Evolutionary conservation across 1,140 invertebrate genomes (phyloP), one percentile per base, ranked within the genome.

Genomic region (Whitmania pigra): DNA sequence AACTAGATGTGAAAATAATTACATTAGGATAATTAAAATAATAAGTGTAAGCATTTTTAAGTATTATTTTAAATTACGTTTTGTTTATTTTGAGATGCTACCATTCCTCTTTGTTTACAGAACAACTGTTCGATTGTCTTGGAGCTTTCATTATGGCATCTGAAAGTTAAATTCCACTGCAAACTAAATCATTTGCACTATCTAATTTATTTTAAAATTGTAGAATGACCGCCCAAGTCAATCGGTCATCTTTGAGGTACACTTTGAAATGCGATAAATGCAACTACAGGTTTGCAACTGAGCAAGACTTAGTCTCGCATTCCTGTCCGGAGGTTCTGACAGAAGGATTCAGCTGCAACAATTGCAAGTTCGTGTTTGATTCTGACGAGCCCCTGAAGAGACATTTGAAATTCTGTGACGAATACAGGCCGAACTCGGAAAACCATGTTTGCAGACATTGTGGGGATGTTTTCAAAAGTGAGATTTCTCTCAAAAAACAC

Each of bases 261-360:
- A 70, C 40, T 5, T 53, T 49, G 25, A 25, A 53, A 27, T 70
- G 69, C 69, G 25, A 70, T 70, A 25, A 49, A 9, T 70, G 69
- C 53, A 70, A 70, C 25, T 70, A 70, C 43, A 70, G 49, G 53
- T 70, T 70, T 70, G 69, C 69, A 18, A 49, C 69, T 53, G 69
- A 70, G 22, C 43, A 70, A 49, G 69, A 70, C 25, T 36, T 70
- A 9, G 22, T 53, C 7, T 36, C 53, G 18, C 69, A 70, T 25
- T 20, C 31, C 9, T 53, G 31, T 36, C 31, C 69, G 17, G 69
- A 70, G 29, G 22, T 63, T 63, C 11, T 25, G 29, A 63, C 29
- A 25, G 53, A 49, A 27, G 31, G 49, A 36, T 70, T 53, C 43
- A 49, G 31, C 6, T 70, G 69, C 43, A 49, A 54, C 69, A 36